phyloP scores from a whole-genome alignment of 2,888 invertebrate genomes.

The Macaria notata region DNA sequence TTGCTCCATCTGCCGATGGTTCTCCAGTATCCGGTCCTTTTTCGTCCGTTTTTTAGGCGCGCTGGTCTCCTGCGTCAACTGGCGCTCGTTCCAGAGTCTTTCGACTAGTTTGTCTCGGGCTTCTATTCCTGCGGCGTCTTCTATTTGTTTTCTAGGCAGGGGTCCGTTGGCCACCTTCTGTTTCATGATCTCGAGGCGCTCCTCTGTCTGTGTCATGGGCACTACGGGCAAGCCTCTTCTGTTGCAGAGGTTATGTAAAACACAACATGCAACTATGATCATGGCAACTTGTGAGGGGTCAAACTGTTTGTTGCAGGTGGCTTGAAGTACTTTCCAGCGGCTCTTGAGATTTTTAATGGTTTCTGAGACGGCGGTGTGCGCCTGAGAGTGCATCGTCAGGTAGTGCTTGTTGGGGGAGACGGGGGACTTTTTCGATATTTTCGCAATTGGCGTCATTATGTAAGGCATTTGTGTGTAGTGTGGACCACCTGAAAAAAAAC shows the following conservation, averaged over 20 bases:
- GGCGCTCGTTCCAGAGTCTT: constrained; percentile 62
- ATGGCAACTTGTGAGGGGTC: constrained; percentile 61
- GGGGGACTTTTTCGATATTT: constrained; percentile 70
- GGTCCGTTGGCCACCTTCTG: constrained; percentile 72
- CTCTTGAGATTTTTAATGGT: constrained; percentile 71
- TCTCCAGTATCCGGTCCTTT: constrained; percentile 57
- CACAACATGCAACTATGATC: constrained; percentile 66
- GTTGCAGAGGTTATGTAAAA: constrained; percentile 66
- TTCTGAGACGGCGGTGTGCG: constrained; percentile 52
- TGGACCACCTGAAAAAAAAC: constrained; percentile 56
- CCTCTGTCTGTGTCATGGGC: constrained; percentile 65
- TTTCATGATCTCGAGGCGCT: constrained; percentile 68
- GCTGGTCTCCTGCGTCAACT: constrained; percentile 50
- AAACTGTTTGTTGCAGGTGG: constrained; percentile 69
- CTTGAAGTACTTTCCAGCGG: constrained; percentile 72
- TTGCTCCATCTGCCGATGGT: constrained; percentile 25
- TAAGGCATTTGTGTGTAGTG: constrained; percentile 66
- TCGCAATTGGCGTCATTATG: constrained; percentile 70
- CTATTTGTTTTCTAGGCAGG: constrained; percentile 57
- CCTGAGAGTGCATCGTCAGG: constrained; percentile 58
- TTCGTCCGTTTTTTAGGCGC: constrained; percentile 62
- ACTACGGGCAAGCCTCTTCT: constrained; percentile 49
- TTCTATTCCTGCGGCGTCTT: constrained; percentile 51
- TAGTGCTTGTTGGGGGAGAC: constrained; percentile 71
- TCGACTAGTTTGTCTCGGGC: constrained; percentile 55